Conservation (phyloP, 2,888 invertebrate genomes). For the Lasioglossum calceatum region DNA sequence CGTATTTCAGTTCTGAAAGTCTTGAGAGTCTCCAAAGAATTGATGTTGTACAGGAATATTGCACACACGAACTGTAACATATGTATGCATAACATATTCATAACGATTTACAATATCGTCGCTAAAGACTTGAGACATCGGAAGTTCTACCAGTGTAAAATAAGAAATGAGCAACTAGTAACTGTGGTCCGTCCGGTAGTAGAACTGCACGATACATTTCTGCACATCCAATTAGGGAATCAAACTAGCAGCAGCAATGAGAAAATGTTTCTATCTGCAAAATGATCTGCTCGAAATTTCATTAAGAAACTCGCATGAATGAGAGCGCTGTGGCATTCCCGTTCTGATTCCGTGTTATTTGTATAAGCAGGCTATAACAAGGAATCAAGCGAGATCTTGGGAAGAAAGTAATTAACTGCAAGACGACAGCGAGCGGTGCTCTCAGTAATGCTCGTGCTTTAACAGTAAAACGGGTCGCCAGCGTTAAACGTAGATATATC, state of each 20-base stretch:
- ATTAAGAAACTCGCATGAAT: not conserved
- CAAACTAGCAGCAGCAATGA: not conserved
- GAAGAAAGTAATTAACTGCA: slow-evolving; percentile 68
- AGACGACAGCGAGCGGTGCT: slow-evolving; percentile 58
- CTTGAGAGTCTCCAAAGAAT: not conserved
- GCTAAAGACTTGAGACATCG: too few species aligned
- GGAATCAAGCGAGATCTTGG: slow-evolving; percentile 50
- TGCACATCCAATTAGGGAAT: too few species aligned
- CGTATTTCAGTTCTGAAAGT: not conserved
- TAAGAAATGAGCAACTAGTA: too few species aligned
- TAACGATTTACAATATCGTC: not conserved
- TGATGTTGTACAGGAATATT: not conserved
- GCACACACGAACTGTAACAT: not conserved
- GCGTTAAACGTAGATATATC: slow-evolving; percentile 51
- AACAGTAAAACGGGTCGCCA: slow-evolving; percentile 40
- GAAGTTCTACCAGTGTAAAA: too few species aligned
- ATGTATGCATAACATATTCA: not conserved
- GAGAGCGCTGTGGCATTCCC: not conserved
- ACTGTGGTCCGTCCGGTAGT: too few species aligned
- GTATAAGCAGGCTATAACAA: not conserved
- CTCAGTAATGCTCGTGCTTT: slow-evolving; percentile 38
- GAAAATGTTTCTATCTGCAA: not conserved
- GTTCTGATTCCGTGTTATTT: not conserved
- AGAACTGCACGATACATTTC: too few species aligned
- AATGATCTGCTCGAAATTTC: not conserved